Conservation (phyloP, 2,113 vertebrate genomes). For the Notothenia rossii region DNA sequence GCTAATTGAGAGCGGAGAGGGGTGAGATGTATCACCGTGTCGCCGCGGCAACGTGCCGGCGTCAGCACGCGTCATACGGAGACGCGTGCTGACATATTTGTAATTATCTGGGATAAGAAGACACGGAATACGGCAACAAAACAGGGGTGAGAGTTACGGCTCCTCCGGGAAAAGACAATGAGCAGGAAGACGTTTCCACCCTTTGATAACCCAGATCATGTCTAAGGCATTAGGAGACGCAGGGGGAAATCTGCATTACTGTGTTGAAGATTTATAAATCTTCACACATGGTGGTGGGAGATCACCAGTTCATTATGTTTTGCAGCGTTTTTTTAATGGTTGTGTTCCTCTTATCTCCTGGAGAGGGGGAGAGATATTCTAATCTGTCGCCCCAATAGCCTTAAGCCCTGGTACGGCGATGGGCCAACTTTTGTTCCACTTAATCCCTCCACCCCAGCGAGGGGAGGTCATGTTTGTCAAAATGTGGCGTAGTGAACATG, state of each 20-base stretch:
- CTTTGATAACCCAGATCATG: slow-evolving; percentile 62
- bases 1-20: slow-evolving; percentile 77
- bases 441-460: slow-evolving; percentile 80
- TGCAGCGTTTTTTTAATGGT: slow-evolving; percentile 60
- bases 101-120: slow-evolving; percentile 73
- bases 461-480: slow-evolving; percentile 86
- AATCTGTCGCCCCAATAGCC: slow-evolving; percentile 77
- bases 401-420: slow-evolving; percentile 76
- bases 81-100: slow-evolving; percentile 61
- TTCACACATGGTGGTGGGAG: slow-evolving; percentile 58
- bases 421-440: slow-evolving; percentile 81
- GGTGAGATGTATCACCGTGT: slow-evolving; percentile 51
- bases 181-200: slow-evolving; percentile 41
- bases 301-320: slow-evolving; percentile 75
- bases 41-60: neutral
- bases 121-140: slow-evolving; percentile 44
- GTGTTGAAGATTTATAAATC: slow-evolving; percentile 66
- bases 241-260: slow-evolving; percentile 53
- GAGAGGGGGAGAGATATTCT: slow-evolving; percentile 77
- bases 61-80: slow-evolving; percentile 30
- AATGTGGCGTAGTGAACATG: slow-evolving; percentile 66
- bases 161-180: slow-evolving; percentile 40
- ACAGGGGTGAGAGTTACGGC: slow-evolving; percentile 3
- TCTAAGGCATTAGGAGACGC: slow-evolving; percentile 45
- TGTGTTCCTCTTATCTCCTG: slow-evolving; percentile 77